Evolutionary conservation across 2,888 invertebrate species (phyloP).

Genomic region (Halocaridina rubra): DNA sequence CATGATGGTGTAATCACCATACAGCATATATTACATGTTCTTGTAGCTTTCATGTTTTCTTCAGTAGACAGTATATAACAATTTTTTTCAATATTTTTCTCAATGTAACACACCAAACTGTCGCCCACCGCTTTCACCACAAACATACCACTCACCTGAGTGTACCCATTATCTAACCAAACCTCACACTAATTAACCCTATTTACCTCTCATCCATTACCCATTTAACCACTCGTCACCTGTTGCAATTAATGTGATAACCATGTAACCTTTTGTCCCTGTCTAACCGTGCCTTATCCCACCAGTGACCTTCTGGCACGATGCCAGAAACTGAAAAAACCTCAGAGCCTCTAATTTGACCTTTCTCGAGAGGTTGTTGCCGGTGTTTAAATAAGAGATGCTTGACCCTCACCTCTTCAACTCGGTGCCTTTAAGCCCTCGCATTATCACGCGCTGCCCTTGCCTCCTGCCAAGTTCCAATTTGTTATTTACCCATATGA

Average conservation of each 20-base stretch:
- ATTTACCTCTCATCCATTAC: not conserved
- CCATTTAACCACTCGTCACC: too few species aligned
- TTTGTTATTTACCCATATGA: not conserved
- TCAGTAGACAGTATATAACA: too few species aligned
- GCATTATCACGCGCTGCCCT: not conserved
- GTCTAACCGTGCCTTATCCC: not conserved
- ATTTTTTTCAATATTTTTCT: too few species aligned
- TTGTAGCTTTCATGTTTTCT: too few species aligned
- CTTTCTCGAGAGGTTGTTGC: not conserved
- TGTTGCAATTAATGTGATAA: too few species aligned
- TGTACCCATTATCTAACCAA: not conserved
- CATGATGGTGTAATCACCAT: too few species aligned
- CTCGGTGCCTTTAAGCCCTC: not conserved
- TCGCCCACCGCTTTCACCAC: not conserved
- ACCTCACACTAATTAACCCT: not conserved
- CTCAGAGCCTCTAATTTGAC: not conserved
- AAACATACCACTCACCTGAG: not conserved
- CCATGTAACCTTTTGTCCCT: not conserved
- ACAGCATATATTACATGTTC: too few species aligned
- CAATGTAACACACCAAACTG: too few species aligned
- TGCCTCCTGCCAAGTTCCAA: not conserved
- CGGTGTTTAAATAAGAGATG: not conserved
- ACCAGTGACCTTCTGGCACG: not conserved
- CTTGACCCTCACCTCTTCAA: constrained; percentile 11
- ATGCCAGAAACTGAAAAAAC: not conserved